These are phyloP conservation scores for Eupithecia pulchellata DNA, from an alignment of 2,888 invertebrate genomes.

Conservation along the genomic window DNA sequence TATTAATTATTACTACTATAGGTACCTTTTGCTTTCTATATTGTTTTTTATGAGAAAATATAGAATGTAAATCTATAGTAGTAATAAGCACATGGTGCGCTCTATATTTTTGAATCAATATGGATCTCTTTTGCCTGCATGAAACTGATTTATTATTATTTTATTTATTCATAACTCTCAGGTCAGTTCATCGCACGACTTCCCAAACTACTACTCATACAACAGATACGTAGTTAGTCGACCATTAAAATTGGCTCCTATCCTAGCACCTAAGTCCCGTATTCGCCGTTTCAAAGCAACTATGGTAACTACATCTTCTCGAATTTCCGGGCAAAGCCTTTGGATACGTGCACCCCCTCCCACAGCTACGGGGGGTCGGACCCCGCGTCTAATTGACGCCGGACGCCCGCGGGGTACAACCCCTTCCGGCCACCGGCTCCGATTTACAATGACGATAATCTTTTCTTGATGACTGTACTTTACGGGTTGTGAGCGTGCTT, in stretches of 20 bases:
- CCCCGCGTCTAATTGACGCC: conserved; percentile 80
- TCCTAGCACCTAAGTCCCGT: neutral
- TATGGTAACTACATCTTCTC: conserved; percentile 53
- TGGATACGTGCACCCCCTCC: conserved; percentile 57
- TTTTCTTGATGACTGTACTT: conserved; percentile 75
- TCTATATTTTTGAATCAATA: too few relatives aligned
- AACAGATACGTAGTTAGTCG: neutral
- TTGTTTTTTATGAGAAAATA: too few relatives aligned
- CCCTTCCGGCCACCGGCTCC: conserved; percentile 60
- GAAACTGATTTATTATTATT: too few relatives aligned
- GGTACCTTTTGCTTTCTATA: too few relatives aligned
- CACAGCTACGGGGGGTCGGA: conserved; percentile 37
- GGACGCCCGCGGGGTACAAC: conserved; percentile 76
- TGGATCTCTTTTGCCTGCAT: too few relatives aligned
- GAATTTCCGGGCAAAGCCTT: conserved; percentile 77
- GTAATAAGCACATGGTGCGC: too few relatives aligned
- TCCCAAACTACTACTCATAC: neutral
- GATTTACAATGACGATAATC: conserved; percentile 83
- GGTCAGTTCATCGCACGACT: neutral
- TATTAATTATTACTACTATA: too few relatives aligned
- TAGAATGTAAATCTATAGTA: too few relatives aligned
- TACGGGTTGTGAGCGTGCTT: conserved; percentile 14
- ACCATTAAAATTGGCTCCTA: conserved; percentile 3
- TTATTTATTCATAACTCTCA: too few relatives aligned
- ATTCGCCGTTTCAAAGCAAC: conserved; percentile 23